phyloP scores from a whole-genome alignment of 2,113 vertebrate genomes.

The Hyperoodon ampullatus region DNA sequence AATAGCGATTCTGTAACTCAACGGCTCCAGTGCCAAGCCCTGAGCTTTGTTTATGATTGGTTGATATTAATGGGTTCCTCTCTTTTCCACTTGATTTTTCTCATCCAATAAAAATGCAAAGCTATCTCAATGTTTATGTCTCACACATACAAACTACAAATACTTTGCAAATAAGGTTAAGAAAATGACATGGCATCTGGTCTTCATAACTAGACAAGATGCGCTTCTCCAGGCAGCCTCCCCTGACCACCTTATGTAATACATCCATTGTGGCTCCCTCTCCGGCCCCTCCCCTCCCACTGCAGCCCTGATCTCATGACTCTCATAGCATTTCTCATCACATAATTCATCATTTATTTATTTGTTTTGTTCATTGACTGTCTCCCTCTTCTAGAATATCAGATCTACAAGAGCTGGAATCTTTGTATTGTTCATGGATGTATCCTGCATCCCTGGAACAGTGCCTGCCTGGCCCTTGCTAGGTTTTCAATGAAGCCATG shows the following conservation, averaged over 20 bases:
- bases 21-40: not conserved
- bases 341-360: not conserved
- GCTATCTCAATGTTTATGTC: not conserved
- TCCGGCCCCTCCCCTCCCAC: fast-evolving
- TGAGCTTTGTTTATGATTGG: not conserved
- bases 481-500: not conserved
- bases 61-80: not conserved
- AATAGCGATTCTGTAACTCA: not conserved
- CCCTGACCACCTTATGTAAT: too few species aligned
- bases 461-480: not conserved
- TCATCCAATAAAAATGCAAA: slow-evolving; percentile 25
- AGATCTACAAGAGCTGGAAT: not conserved
- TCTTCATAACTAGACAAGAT: not conserved
- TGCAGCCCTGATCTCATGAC: not conserved
- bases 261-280: not conserved
- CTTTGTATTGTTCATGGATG: not conserved
- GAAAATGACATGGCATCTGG: not conserved
- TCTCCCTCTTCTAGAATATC: not conserved
- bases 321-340: not conserved
- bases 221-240: not conserved
- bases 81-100: slow-evolving; percentile 26
- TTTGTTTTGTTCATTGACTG: not conserved
- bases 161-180: slow-evolving; percentile 12
- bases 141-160: slow-evolving; percentile 19
- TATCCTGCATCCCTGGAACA: not conserved